Percentiles rank a stretch among this genome's conserved stretches.
Evolutionary conservation across 2,797 vertebrate genomes (phyloP).

Genomic region (Linurgus olivaceus): DNA sequence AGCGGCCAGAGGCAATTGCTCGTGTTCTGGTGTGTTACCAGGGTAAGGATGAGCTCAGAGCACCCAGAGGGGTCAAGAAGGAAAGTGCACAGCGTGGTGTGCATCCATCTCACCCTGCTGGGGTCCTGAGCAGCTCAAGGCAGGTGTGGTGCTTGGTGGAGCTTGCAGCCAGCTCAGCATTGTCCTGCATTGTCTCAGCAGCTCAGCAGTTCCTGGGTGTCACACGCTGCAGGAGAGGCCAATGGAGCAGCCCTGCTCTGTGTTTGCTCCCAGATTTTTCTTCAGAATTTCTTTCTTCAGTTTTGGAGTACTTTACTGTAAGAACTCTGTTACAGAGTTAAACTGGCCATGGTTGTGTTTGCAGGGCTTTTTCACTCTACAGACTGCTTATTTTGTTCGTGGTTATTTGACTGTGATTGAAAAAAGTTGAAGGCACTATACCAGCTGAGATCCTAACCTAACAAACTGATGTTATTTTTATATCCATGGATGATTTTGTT

Average conservation of each 20-base stretch:
- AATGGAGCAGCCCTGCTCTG: rapidly evolving
- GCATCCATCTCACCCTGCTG: background rate
- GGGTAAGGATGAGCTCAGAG: background rate
- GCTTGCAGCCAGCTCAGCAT: background rate
- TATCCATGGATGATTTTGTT: background rate
- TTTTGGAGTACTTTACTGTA: background rate
- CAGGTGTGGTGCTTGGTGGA: background rate
- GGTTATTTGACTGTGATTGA: background rate
- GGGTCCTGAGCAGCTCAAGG: rapidly evolving
- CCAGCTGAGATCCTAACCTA: background rate
- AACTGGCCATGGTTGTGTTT: background rate
- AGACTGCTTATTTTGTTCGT: background rate
- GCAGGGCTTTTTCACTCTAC: background rate
- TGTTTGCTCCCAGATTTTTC: background rate
- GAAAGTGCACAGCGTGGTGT: background rate
- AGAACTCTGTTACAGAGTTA: background rate
- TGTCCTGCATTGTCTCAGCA: background rate
- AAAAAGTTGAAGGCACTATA: background rate
- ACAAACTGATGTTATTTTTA: background rate
- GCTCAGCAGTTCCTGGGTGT: background rate
- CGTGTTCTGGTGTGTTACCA: background rate
- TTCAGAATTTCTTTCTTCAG: background rate
- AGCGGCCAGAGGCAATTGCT: rapidly evolving
- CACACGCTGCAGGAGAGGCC: rapidly evolving
- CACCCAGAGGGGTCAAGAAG: background rate